phyloP scores from a whole-genome alignment of 2,888 invertebrate species.

The Agrypnus murinus region DNA sequence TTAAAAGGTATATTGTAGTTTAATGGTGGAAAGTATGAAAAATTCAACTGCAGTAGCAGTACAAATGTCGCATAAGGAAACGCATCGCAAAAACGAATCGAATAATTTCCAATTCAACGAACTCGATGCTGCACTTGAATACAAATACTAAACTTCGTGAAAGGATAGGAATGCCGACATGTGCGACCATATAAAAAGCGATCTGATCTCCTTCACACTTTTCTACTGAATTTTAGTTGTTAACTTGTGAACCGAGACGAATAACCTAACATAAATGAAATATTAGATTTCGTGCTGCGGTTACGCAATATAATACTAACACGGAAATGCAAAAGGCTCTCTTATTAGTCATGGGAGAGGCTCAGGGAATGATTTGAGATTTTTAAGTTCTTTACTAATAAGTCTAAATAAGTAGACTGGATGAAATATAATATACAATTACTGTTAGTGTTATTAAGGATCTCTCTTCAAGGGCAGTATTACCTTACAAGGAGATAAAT shows the following conservation, averaged over 20 bases:
- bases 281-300: slow-evolving; percentile 33
- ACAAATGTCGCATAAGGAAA: slow-evolving; percentile 52
- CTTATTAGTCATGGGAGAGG: slow-evolving; percentile 10
- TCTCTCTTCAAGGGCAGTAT: too few relatives aligned
- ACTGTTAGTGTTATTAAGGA: too few relatives aligned
- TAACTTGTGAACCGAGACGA: slow-evolving; percentile 35
- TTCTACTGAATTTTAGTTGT: slow-evolving; percentile 43
- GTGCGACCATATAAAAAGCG: slow-evolving; percentile 53
- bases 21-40: slow-evolving; percentile 35
- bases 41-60: slow-evolving; percentile 43
- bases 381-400: too few relatives aligned
- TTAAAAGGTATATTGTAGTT: slow-evolving; percentile 37
- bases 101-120: slow-evolving; percentile 57
- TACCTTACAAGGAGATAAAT: too few relatives aligned
- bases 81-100: slow-evolving; percentile 53
- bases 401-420: too few relatives aligned
- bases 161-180: slow-evolving; percentile 54
- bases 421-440: too few relatives aligned
- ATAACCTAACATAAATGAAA: slow-evolving; percentile 34
- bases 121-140: slow-evolving; percentile 50
- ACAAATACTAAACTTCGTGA: slow-evolving; percentile 50
- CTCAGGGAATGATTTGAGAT: background rate
- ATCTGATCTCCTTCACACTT: slow-evolving; percentile 49
- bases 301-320: slow-evolving; percentile 30
- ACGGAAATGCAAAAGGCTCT: slow-evolving; percentile 22